Evolutionary conservation across 2,888 invertebrate species (phyloP).

Genomic region (Macrosiphum euphorbiae): DNA sequence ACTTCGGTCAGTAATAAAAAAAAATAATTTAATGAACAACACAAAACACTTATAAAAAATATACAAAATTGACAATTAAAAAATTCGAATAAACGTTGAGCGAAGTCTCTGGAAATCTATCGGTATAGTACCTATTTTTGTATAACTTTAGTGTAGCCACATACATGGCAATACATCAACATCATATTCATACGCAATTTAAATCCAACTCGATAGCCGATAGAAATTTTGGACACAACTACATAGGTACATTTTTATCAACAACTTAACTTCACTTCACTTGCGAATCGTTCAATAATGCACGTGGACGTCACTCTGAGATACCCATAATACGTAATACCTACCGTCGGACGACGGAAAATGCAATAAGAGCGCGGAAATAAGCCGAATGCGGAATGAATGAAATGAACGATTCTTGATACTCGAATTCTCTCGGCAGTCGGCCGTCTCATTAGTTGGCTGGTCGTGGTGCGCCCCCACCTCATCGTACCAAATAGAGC

Average conservation of each 20-base stretch:
- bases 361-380: background rate
- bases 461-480: background rate
- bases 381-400: background rate
- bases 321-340: background rate
- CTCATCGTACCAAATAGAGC: background rate
- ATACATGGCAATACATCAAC: background rate
- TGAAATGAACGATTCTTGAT: background rate
- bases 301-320: background rate
- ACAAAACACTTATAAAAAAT: background rate
- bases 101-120: background rate
- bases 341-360: background rate
- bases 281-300: background rate
- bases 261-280: background rate
- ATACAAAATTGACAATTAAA: background rate
- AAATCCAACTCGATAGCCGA: background rate
- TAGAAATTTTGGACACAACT: background rate
- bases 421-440: background rate
- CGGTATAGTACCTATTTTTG: background rate
- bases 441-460: background rate
- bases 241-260: background rate
- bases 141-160: slow-evolving; percentile 15
- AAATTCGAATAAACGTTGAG: background rate
- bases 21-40: background rate
- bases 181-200: background rate
- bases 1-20: background rate